These are phyloP conservation scores for Radopholus similis DNA, from an alignment of 1,140 invertebrate species.

Conservation along the genomic window DNA sequence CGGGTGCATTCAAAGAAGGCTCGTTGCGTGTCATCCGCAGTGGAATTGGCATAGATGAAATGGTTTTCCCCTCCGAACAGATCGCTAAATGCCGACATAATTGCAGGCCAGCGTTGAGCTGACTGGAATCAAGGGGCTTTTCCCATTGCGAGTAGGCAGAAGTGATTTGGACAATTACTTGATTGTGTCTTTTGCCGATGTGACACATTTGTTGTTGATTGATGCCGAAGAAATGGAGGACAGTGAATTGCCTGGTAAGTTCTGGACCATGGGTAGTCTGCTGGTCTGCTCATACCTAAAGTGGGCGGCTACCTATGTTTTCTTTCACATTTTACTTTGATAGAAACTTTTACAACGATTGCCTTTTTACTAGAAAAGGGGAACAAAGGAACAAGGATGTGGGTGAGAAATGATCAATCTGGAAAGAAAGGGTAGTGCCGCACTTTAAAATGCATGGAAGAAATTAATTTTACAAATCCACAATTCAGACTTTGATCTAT, in stretches of 20 bases:
- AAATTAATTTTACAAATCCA: background rate
- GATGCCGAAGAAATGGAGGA: constrained; percentile 94
- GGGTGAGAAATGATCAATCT: too few species aligned
- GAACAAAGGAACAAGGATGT: too few species aligned
- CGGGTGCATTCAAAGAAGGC: constrained; percentile 77
- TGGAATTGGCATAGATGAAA: constrained; percentile 92
- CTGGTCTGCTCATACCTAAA: too few species aligned
- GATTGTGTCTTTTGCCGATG: constrained; percentile 49
- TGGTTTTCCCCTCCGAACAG: background rate
- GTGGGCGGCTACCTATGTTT: too few species aligned
- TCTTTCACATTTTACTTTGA: too few species aligned
- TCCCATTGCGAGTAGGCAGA: constrained; percentile 37
- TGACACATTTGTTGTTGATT: constrained; percentile 71
- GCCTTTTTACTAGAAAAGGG: too few species aligned
- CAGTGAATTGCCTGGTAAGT: constrained; percentile 72
- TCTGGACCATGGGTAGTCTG: background rate
- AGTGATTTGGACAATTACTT: constrained; percentile 47
- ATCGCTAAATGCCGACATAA: background rate
- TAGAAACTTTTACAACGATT: too few species aligned
- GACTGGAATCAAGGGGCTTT: constrained; percentile 79
- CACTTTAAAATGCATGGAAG: too few species aligned
- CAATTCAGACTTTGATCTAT: constrained; percentile 70
- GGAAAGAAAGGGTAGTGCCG: too few species aligned
- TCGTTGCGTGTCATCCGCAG: constrained; percentile 92
- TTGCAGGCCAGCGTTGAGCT: constrained; percentile 87